Percentiles rank a stretch among this genome's conserved stretches.
Conservation (phyloP, 2,113 vertebrate species). For the Xenopus laevis region DNA sequence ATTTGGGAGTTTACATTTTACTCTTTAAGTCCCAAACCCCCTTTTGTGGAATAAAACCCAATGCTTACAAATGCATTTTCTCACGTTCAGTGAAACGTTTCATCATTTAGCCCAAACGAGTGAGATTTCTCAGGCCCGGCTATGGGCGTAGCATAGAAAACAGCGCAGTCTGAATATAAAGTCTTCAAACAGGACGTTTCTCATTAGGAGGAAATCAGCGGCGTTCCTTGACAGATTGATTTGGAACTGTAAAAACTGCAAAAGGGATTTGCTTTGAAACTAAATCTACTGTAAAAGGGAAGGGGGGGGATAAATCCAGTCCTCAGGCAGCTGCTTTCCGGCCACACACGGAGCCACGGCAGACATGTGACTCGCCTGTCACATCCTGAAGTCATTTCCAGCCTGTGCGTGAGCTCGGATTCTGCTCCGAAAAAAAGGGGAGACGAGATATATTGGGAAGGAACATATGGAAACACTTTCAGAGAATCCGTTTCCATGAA, state of each 20-base stretch:
- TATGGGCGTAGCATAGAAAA: no score
- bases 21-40: no score
- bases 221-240: slow-evolving; percentile 65
- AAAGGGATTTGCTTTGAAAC: slow-evolving; percentile 77
- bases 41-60: no score
- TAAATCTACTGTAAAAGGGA: slow-evolving; percentile 66
- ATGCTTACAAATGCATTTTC: no score
- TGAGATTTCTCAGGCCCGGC: slow-evolving; percentile 12
- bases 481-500: slow-evolving; percentile 96
- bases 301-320: slow-evolving; percentile 57
- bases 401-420: slow-evolving; percentile 77
- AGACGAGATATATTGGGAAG: slow-evolving; percentile 87
- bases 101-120: neutral
- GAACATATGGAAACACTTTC: slow-evolving; percentile 99
- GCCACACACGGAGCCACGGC: slow-evolving; percentile 74
- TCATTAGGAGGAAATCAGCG: slow-evolving; percentile 51
- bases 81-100: no score
- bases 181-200: slow-evolving; percentile 47
- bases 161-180: slow-evolving; percentile 27
- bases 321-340: slow-evolving; percentile 69
- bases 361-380: slow-evolving; percentile 75
- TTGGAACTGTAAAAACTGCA: slow-evolving; percentile 65
- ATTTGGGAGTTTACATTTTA: no score
- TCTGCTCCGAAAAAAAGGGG: slow-evolving; percentile 70
- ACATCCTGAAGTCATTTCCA: slow-evolving; percentile 83